A percentile compares a stretch with the other conserved stretches of the same genome.
phyloP scores from a whole-genome alignment of 2,888 invertebrate species.

The Trissolcus brochymenae region DNA sequence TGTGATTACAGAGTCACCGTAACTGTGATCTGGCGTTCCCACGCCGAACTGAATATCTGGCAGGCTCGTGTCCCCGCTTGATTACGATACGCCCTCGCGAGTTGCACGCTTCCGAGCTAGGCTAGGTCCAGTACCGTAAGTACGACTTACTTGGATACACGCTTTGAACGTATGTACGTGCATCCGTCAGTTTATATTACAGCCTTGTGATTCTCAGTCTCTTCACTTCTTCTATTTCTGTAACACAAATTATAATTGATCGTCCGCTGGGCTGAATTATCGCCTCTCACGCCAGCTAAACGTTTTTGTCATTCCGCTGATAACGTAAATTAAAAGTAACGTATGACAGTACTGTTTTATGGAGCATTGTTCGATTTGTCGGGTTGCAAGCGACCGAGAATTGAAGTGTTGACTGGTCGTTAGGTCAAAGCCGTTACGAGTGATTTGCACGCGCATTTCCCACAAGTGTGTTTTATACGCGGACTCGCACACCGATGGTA shows the following conservation, averaged over 20 bases:
- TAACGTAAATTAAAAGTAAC: slow-evolving; percentile 51
- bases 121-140: slow-evolving; percentile 71
- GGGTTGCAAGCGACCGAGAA: slow-evolving; percentile 38
- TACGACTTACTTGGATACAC: slow-evolving; percentile 67
- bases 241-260: slow-evolving; percentile 41
- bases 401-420: slow-evolving; percentile 49
- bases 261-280: slow-evolving; percentile 34
- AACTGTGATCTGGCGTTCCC: slow-evolving; percentile 71
- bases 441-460: slow-evolving; percentile 45
- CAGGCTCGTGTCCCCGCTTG: slow-evolving; percentile 66
- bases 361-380: slow-evolving; percentile 51
- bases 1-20: slow-evolving; percentile 61
- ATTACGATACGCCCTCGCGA: slow-evolving; percentile 70
- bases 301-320: slow-evolving; percentile 42
- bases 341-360: slow-evolving; percentile 48
- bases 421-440: slow-evolving; percentile 46
- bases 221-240: slow-evolving; percentile 28
- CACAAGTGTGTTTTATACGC: slow-evolving; percentile 43
- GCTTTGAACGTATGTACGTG: slow-evolving; percentile 48
- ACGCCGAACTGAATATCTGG: slow-evolving; percentile 70
- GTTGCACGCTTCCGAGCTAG: slow-evolving; percentile 63
- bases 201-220: slow-evolving; percentile 18
- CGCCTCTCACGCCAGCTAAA: slow-evolving; percentile 33
- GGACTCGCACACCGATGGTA: slow-evolving; percentile 20
- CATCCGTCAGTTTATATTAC: slow-evolving; percentile 44